Base-by-base conservation (phyloP, 2,888 invertebrate genomes). In the Vesta saturnalis region DNA sequence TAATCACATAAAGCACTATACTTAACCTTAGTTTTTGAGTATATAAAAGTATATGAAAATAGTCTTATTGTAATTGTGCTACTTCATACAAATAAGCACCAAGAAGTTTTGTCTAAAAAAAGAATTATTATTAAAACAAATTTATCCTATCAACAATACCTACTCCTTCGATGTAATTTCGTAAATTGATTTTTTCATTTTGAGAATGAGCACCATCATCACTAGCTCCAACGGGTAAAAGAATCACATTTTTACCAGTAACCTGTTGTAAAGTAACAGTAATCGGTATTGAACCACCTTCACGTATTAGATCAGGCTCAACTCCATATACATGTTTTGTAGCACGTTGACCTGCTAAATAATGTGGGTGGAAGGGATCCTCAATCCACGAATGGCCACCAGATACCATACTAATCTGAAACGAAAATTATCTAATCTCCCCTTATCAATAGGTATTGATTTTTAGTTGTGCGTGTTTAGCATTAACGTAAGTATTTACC, bases 141-240 rank as follows among this genome's bases (percentile, higher is more conserved):
- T 49, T 46, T 46, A 14, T 14, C 14, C 49, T 2, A 49, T 14
- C 14, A 49, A 19, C 15, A 16, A 19, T 12, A 85, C 91, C 89
- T 85, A 95, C 97, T 78, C 98, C 98, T 85, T 96, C 91, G 75
- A 98, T 94, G 80, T 97, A 98, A 85, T 98, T 98, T 73, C 90
- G 88, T 68, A 94, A 86, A 85, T 98, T 93, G 76, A 99, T 87
- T 84, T 99, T 99, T 86, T 99, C 99, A 86, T 99, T 99, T 86
- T 99, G 96, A n/a, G 97, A 97, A 87, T 99, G 99, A 69, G 99
- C 98, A 77, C 99, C 98, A 85, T 99, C 99, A 85, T 99, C 98
- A 65, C 93, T 92, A 54, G 94, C 92, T 57, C 99, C 99, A 83
- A 99, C 93, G 0, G 99, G 99, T 74, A 99, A 87, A 72, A 99